Evolutionary conservation across 1,140 invertebrate species (phyloP).

Genomic region (Propsilocerus akamusi): DNA sequence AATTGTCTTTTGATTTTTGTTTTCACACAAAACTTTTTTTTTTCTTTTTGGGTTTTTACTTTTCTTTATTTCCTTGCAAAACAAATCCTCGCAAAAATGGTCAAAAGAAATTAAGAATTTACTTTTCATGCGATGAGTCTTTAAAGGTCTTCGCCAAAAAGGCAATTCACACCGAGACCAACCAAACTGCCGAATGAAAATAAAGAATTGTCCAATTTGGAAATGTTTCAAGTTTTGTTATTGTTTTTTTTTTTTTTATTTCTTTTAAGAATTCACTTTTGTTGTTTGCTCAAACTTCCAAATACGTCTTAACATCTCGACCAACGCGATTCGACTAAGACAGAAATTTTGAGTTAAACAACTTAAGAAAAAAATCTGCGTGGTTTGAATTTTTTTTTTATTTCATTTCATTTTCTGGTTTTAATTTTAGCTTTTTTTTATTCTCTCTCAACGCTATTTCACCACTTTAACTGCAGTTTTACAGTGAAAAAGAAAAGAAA

Average conservation of each 20-base stretch:
- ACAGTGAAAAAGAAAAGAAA: no score
- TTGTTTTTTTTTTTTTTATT: neutral
- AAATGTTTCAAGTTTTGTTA: neutral
- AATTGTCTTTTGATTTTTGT: no score
- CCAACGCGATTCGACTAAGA: conserved; percentile 2
- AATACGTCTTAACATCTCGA: conserved; percentile 1
- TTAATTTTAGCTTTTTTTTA: neutral
- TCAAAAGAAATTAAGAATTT: neutral
- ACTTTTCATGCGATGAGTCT: neutral
- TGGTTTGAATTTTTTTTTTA: neutral
- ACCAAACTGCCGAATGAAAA: no score
- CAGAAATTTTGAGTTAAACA: conserved; percentile 1
- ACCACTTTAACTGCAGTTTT: neutral
- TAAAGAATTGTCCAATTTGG: no score
- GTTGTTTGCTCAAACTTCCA: neutral
- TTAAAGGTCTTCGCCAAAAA: neutral
- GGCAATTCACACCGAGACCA: no score
- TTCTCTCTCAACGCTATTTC: neutral
- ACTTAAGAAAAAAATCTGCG: conserved; percentile 4
- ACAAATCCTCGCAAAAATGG: neutral
- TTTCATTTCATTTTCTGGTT: neutral
- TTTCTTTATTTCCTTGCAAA: neutral
- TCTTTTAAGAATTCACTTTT: neutral
- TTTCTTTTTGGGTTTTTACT: neutral
- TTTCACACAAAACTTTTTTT: neutral